Evolutionary conservation across 2,797 vertebrate genomes (phyloP).

Genomic region (Phataginus tricuspis): DNA sequence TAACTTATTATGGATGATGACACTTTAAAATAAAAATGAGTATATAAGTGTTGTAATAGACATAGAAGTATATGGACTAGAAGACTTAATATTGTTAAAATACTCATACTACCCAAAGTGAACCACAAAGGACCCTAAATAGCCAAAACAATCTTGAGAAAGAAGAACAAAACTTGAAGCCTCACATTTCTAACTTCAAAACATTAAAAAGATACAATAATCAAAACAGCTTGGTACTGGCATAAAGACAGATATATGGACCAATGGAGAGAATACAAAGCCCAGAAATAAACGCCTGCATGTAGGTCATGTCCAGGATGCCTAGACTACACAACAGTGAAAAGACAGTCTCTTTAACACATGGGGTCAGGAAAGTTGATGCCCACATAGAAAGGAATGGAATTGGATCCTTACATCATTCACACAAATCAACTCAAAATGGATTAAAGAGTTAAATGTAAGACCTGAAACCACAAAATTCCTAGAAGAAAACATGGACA

Average conservation of each 20-base stretch:
- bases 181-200: background rate
- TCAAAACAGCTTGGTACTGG: background rate
- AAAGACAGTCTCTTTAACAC: background rate
- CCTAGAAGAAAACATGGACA: background rate
- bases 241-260: background rate
- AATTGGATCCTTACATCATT: background rate
- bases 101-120: background rate
- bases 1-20: background rate
- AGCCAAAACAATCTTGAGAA: background rate
- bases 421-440: background rate
- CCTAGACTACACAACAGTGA: background rate
- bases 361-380: background rate
- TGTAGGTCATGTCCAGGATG: background rate
- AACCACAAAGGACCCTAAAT: background rate
- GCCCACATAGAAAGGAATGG: background rate
- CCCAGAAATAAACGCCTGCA: background rate
- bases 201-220: background rate
- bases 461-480: background rate
- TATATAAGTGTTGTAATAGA: background rate
- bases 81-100: slow-evolving; percentile 4
- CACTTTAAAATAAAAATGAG: slow-evolving; percentile 17
- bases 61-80: background rate
- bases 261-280: background rate
- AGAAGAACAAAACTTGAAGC: background rate
- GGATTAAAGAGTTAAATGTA: background rate